phyloP scores from a whole-genome alignment of 2,888 invertebrate species.

The Siphlonurus alternatus region DNA sequence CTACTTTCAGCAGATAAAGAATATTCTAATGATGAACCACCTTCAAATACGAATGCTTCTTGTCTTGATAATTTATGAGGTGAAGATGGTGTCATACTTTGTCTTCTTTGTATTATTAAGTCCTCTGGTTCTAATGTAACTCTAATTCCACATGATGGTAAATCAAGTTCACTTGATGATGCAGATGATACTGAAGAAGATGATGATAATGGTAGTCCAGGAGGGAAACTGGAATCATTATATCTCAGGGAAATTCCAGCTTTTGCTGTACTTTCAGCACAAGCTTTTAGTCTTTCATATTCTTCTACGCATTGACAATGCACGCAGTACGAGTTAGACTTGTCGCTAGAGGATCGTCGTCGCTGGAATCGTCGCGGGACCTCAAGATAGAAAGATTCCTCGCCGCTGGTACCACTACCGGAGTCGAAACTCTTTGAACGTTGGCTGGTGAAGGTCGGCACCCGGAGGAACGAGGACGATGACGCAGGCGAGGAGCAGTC shows the following conservation, averaged over 20 bases:
- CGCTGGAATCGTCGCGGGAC: slow-evolving; percentile 35
- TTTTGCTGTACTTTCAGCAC: not conserved
- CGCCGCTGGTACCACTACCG: slow-evolving; percentile 32
- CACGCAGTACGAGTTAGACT: slow-evolving; percentile 17
- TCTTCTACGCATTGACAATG: slow-evolving; percentile 16
- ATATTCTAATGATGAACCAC: slow-evolving; percentile 18
- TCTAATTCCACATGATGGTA: slow-evolving; percentile 19
- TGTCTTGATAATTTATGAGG: slow-evolving; percentile 42
- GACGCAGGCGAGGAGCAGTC: slow-evolving; percentile 22
- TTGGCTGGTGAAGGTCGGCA: slow-evolving; percentile 38
- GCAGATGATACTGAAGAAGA: not conserved
- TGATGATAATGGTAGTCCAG: not conserved
- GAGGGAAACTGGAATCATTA: not conserved
- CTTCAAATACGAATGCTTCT: slow-evolving; percentile 51
- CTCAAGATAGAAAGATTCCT: slow-evolving; percentile 41
- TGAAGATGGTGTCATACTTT: slow-evolving; percentile 36
- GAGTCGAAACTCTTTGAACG: slow-evolving; percentile 70
- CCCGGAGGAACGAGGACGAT: slow-evolving; percentile 30
- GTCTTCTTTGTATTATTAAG: not conserved
- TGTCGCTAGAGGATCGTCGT: slow-evolving; percentile 30
- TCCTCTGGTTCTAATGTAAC: slow-evolving; percentile 11
- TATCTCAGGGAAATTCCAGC: not conserved
- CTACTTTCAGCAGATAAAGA: slow-evolving; percentile 27
- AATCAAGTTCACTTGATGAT: not conserved
- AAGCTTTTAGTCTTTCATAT: slow-evolving; percentile 5